Base-by-base conservation (phyloP, 1,140 invertebrate genomes). In the Anastrepha obliqua region DNA sequence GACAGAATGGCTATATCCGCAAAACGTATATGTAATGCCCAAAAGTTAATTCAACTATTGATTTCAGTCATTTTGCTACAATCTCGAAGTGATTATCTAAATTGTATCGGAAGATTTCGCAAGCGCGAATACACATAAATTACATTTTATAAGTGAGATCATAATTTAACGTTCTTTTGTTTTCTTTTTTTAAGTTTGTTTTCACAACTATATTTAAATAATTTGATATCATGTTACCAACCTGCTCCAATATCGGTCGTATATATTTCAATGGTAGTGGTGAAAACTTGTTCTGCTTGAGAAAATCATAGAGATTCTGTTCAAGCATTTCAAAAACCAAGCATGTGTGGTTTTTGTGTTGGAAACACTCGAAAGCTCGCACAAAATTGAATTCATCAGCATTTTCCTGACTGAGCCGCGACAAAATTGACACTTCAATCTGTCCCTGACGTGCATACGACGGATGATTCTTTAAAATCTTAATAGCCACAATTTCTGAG, bases 301-400 rank as follows among this genome's bases (percentile, higher is more conserved):
- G 96, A 94, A 99, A 99, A 95, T 99, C 99, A 94, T 99, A 99
- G 87, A 99, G 95, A 94, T 99, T 99, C 95, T 99, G 99, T 93
- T 99, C 99, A 89, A 99, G 95, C 98, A 99, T 99, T 94, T 99
- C 99, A 94, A 99, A 99, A 90, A 99, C 99, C 93, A 99, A 95
- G 94, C 99, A 99, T 47, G 99, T 99, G 94, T 99, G 99, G 92
- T 98, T 99, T 94, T 99, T 99, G 94, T 99, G 99, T 94, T 99
- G 98, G 94, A 99, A 99, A 94, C 99, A 99, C 94, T 99, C 99
- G 94, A 98, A 99, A 15, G 99, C 99, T 88, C 99, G 97, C 88
- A 99, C 99, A 95, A 99, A 99, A 94, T 99, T 99, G 95, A 98
- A 98, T 95, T 99, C 98, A 94, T 99, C 99, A 89, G 99, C 99